phyloP scores from a whole-genome alignment of 30 jellyfish, hydroid and myxozoan species.

The Aurelia coerulea region DNA sequence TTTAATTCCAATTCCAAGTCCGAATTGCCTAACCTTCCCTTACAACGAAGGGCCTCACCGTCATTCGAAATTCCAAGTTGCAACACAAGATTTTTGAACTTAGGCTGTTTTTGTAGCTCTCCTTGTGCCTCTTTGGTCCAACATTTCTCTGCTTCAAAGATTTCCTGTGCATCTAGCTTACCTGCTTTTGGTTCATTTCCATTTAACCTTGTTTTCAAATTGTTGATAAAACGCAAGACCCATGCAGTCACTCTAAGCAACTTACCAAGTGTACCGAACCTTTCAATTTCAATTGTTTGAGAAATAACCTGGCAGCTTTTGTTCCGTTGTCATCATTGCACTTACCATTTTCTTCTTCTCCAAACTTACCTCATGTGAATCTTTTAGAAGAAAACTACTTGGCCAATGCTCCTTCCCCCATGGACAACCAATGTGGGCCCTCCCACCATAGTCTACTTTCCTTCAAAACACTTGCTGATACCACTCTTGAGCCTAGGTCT shows the following conservation, averaged over 20 bases:
- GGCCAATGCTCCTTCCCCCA: slow-evolving; percentile 46
- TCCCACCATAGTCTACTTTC: slow-evolving; percentile 51
- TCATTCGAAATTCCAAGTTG: slow-evolving; percentile 13
- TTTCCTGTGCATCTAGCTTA: slow-evolving; percentile 9
- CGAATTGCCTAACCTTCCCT: slow-evolving; percentile 26
- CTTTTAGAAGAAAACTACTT: background rate
- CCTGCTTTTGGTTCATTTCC: background rate
- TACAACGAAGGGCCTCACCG: slow-evolving; percentile 1
- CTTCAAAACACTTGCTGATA: background rate
- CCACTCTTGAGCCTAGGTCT: slow-evolving; percentile 58
- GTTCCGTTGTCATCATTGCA: background rate
- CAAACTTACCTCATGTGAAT: background rate
- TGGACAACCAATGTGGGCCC: slow-evolving; percentile 46
- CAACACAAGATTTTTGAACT: background rate
- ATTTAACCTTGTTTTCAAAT: background rate
- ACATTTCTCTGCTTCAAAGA: background rate
- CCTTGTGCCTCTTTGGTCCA: slow-evolving; percentile 26
- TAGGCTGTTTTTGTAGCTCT: background rate
- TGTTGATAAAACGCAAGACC: background rate
- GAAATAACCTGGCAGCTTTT: background rate
- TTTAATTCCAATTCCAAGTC: slow-evolving; percentile 7
- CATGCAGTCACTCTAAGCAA: slow-evolving; percentile 21
- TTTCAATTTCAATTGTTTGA: background rate
- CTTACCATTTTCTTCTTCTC: slow-evolving; percentile 16
- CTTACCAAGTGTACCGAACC: background rate